Percentiles rank a stretch among this genome's conserved stretches.
These are phyloP conservation scores for Tridacna crocea DNA, from an alignment of 2,888 invertebrate species.

Conservation along the genomic window DNA sequence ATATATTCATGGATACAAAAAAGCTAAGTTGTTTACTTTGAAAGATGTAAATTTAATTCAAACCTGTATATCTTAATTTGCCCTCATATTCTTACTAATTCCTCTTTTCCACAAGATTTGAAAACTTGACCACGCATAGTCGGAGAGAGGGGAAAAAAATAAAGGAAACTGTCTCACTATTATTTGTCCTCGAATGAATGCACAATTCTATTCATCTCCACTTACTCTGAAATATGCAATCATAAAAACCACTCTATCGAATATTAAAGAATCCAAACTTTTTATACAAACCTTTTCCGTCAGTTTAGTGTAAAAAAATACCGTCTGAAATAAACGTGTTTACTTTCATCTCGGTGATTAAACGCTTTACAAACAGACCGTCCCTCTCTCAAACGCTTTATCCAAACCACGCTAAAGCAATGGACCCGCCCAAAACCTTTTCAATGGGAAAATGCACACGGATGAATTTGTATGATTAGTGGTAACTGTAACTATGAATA, in stretches of 20 bases:
- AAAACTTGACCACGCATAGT: no score
- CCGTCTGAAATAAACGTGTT: conserved; percentile 14
- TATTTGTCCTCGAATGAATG: no score
- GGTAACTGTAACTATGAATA: not conserved
- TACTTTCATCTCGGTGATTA: conserved; percentile 8
- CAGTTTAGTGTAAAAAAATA: not conserved
- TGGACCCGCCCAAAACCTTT: not conserved
- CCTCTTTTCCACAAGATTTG: no score
- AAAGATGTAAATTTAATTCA: no score
- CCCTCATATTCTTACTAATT: no score
- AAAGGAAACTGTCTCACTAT: no score
- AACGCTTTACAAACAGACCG: conserved; percentile 1
- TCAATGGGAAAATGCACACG: not conserved
- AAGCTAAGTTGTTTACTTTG: no score
- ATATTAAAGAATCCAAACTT: not conserved
- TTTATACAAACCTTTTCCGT: conserved; percentile 5
- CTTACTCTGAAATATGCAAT: no score
- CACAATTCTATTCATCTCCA: no score
- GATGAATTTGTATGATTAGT: not conserved
- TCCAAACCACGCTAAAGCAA: not conserved
- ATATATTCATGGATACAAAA: no score
- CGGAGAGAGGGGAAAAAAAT: no score
- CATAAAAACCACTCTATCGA: conserved; percentile 1
- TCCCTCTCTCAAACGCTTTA: not conserved
- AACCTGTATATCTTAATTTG: no score